Evolutionary conservation across 2,888 invertebrate genomes (phyloP).

Genomic region (Anoncus sp.): DNA sequence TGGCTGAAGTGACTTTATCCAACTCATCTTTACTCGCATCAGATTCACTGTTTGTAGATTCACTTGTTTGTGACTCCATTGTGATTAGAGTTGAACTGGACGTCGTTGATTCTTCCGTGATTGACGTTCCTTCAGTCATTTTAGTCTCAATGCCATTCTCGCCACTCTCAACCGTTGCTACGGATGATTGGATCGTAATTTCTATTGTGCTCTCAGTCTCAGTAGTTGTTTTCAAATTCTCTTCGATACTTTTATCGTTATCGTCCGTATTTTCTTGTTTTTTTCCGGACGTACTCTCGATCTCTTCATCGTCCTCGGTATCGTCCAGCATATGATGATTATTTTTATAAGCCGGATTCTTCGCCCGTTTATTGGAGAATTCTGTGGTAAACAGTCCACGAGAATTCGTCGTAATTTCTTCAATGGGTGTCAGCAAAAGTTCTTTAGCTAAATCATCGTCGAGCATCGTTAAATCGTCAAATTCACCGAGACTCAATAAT

Average conservation of each 20-base stretch:
- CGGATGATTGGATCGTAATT: too few species aligned
- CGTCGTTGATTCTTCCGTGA: background rate
- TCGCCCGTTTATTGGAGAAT: background rate
- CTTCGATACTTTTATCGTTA: background rate
- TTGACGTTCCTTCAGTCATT: conserved; percentile 38
- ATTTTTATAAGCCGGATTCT: conserved; percentile 9
- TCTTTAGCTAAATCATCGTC: conserved; percentile 32
- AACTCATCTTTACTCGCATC: background rate
- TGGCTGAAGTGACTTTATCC: conserved; percentile 5
- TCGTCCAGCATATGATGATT: conserved; percentile 12
- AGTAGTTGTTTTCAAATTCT: background rate
- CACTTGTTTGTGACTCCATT: conserved; percentile 29
- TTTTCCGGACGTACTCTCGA: background rate
- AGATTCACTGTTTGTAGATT: conserved; percentile 27
- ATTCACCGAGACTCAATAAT: conserved; percentile 29
- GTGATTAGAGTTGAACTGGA: conserved; percentile 2
- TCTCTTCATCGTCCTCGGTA: background rate
- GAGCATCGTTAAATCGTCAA: background rate
- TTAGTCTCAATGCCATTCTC: conserved; percentile 54
- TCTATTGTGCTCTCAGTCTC: background rate
- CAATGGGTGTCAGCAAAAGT: conserved; percentile 24
- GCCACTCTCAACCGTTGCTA: background rate
- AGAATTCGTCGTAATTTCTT: conserved; percentile 23
- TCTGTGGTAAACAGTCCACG: conserved; percentile 4
- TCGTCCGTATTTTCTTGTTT: background rate